Evolutionary conservation across 2,113 vertebrate genomes (phyloP), one percentile per base, ranked within the genome.

Genomic region (Urocitellus parryii): DNA sequence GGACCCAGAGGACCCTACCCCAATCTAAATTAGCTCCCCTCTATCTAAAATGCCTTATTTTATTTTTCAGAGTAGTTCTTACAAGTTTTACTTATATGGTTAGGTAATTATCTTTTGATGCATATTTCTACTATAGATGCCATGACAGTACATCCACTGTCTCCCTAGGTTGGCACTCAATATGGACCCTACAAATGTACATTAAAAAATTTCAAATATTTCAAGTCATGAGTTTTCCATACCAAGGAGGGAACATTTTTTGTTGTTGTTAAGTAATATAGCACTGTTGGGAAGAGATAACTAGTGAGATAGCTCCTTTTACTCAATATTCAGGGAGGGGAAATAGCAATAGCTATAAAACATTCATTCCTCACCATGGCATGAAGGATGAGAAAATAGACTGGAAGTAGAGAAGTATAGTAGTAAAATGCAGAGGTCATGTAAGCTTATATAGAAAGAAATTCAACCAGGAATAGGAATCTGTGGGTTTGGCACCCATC

Each of bases 181-280:
- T 17, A 48, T 25, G 9, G 53, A n/a, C 34, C 81, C 58, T 73
- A 39, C 45, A 73, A 85, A 80, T 53, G 37, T 82, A 22, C 68
- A 11, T 48, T 61, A 73, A 70, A 94, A 84, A 53, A 88, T 39
- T 68, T 81, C 12, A 96, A 61, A n/a, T 56, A 77, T 67, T 81
- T 9, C 45, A 51, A 77, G 53, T 42, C 37, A 29, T 27, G 56
- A 63, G 37, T 34, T 91, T 84, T 86, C 34, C 6, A 82, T 32
- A 45, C 27, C 1, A 12, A 68, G 34, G 74, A 72, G 29, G 18
- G 4, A 18, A 39, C 61, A 34, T 34, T 70, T 90, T 51, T 45
- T 45, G 45, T 45, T 45, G 45, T 45, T 93, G 85, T 56, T 53
- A 51, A 87, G 79, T 51, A 29, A 48, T 39, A 22, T 6, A 74